Evolutionary conservation across 2,888 invertebrate species (phyloP), one percentile per base, ranked within the genome.

Genomic region (Eupithecia abbreviata): DNA sequence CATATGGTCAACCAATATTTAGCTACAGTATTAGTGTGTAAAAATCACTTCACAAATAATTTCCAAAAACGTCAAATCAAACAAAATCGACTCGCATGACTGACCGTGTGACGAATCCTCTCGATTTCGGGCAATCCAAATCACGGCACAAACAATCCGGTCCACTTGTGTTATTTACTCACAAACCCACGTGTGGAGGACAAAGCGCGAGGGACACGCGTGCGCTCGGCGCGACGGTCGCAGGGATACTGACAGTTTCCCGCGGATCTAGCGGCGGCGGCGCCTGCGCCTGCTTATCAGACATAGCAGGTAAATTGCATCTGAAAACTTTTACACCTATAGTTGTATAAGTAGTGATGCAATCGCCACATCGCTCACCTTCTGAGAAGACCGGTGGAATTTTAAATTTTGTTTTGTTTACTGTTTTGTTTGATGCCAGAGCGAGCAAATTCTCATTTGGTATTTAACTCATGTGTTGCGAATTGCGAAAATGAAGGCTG

Each of bases 231-330:
- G 73, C 85, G 86, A 82, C 88, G 86, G 83, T 83, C 83, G 81
- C 79, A 88, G 82, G 90, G 90, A 91, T 88, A 93, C 92, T 92
- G 89, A 88, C 81, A 77, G 77, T 74, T 76, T 80, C 68, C 70
- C 77, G 79, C 77, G 79, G 80, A 79, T 81, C 75, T 73, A n/a
- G n/a, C n/a, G 74, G 72, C 72, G 73, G 15, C 75, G 79, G 82
- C 91, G 91, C 89, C 84, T 83, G 91, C 88, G 89, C 90, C 86
- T 81, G 85, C 81, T 88, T 88, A 88, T 88, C 89, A 87, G 85
- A 84, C 86, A 83, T 84, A 85, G 84, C 89, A 91, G 92, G 92
- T 92, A 92, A 92, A 90, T 90, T 89, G 86, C 85, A 84, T 87
- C 88, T 90, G 90, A 91, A 91, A 91, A 91, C 68, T 47, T 58